phyloP scores from a whole-genome alignment of 2,797 vertebrate species.

The Taenioides sp. region DNA sequence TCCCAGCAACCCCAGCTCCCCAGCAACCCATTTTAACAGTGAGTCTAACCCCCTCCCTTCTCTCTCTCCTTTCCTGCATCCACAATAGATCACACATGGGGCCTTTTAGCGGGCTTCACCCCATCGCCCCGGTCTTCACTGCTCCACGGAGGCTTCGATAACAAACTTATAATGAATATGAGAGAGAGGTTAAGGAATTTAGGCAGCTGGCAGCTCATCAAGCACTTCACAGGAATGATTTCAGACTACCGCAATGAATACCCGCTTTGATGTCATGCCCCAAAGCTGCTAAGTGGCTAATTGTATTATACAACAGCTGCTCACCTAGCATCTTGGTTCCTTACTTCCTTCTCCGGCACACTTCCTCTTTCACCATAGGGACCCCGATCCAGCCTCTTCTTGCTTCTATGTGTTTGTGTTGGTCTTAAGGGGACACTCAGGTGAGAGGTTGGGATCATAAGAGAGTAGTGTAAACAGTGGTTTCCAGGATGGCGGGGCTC shows the following conservation, averaged over 20 bases:
- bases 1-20: constrained; percentile 80
- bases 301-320: constrained; percentile 56
- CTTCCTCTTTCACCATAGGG: constrained; percentile 36
- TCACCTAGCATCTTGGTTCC: constrained; percentile 54
- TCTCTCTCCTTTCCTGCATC: not conserved
- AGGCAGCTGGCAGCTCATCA: constrained; percentile 61
- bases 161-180: constrained; percentile 48
- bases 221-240: constrained; percentile 64
- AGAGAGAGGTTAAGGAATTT: constrained; percentile 61
- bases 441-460: constrained; percentile 36
- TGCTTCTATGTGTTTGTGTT: constrained; percentile 37
- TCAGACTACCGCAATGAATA: constrained; percentile 66
- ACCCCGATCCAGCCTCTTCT: constrained; percentile 26
- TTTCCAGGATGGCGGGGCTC: constrained; percentile 73
- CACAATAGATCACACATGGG: constrained; percentile 31
- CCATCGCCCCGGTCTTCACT: constrained; percentile 47
- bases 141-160: constrained; percentile 46
- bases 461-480: constrained; percentile 70
- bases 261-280: constrained; percentile 65
- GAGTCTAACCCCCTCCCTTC: constrained; percentile 69
- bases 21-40: constrained; percentile 82
- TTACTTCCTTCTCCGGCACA: constrained; percentile 29
- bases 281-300: constrained; percentile 62
- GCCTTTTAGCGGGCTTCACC: constrained; percentile 33
- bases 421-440: constrained; percentile 35